A percentile compares a stretch with the other conserved stretches of the same genome.
These are phyloP conservation scores for Otus scops DNA, from an alignment of 2,797 vertebrate species.

Conservation along the genomic window DNA sequence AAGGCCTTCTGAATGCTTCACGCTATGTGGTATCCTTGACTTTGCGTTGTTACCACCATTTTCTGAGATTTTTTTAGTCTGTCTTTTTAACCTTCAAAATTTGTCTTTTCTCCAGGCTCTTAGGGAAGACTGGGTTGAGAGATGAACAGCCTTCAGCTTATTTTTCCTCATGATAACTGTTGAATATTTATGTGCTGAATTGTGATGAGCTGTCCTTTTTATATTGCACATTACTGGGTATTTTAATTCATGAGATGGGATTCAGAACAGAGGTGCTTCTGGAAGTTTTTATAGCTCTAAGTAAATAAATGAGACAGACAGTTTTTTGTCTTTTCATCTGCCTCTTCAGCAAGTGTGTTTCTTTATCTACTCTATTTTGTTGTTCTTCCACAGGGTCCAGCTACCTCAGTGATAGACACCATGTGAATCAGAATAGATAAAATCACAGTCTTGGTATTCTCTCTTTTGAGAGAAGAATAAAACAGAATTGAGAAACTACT, in stretches of 20 bases:
- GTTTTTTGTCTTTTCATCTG: background rate
- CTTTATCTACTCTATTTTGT: background rate
- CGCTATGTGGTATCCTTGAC: background rate
- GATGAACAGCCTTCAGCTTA: background rate
- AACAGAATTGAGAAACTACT: background rate
- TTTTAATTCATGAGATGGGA: slow-evolving; percentile 41
- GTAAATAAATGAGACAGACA: background rate
- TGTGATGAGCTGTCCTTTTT: slow-evolving; percentile 18
- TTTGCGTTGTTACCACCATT: background rate
- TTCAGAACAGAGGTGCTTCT: slow-evolving; percentile 1
- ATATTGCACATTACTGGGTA: background rate
- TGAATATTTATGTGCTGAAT: slow-evolving; percentile 35
- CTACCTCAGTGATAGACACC: background rate
- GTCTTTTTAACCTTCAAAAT: background rate
- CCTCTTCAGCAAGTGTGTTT: background rate
- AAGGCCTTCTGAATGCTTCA: background rate
- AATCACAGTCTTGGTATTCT: background rate
- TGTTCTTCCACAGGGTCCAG: background rate
- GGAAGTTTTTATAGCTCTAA: background rate
- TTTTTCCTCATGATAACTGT: background rate
- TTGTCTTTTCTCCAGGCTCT: background rate
- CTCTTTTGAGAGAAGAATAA: background rate
- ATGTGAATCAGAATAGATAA: background rate
- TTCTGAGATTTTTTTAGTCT: background rate
- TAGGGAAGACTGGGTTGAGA: background rate